Percentiles rank a stretch among this genome's conserved stretches.
Evolutionary conservation across 2,797 vertebrate genomes (phyloP).

Genomic region (Peromyscus melanophrys): DNA sequence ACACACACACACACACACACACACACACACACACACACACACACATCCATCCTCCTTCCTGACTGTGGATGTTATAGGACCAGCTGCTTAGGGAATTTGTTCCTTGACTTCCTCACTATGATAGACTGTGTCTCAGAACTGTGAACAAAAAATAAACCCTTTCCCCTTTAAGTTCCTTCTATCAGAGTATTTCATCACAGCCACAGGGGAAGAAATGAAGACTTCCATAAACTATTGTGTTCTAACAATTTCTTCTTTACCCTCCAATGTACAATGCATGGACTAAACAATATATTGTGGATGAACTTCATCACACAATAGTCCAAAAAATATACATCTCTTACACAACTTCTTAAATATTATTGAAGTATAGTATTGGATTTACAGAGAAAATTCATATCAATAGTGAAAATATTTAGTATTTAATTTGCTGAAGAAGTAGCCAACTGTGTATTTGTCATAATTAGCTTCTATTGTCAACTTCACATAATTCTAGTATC

Average conservation of each 20-base stretch:
- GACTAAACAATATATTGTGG: neutral
- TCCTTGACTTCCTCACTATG: too few species aligned
- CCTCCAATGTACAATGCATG: neutral
- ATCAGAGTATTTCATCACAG: neutral
- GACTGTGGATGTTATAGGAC: neutral
- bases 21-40: too few species aligned
- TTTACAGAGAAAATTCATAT: constrained; percentile 19
- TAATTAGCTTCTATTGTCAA: neutral
- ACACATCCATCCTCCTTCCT: neutral
- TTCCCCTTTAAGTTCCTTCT: neutral
- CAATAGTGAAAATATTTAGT: constrained; percentile 1
- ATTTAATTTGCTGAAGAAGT: neutral
- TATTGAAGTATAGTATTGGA: neutral
- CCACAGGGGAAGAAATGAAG: neutral
- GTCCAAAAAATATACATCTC: neutral
- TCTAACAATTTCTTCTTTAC: neutral
- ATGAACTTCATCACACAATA: neutral
- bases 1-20: too few species aligned
- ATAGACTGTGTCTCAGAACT: neutral
- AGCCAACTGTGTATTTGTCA: neutral
- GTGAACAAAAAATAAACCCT: neutral
- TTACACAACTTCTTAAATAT: constrained; percentile 17
- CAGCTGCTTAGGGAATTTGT: neutral
- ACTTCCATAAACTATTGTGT: neutral
- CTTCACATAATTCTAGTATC: neutral